A percentile compares a stretch with the other conserved stretches of the same genome.
Conservation (phyloP, 2,113 vertebrate genomes). For the Octodon degus region DNA sequence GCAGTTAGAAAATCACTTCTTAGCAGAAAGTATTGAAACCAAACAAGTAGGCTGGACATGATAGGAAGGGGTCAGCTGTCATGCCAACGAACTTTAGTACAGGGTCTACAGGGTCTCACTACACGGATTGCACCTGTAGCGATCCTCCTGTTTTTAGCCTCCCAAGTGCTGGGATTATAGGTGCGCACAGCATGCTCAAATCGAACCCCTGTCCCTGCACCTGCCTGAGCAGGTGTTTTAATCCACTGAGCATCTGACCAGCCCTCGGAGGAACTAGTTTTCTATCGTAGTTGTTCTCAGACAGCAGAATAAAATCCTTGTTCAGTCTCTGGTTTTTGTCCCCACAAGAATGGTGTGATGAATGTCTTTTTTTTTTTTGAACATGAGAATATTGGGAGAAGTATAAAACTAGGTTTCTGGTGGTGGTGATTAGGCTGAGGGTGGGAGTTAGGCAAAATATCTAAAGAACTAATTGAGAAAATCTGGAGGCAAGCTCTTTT, state of each 20-base stretch:
- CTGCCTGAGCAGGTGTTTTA: too few relatives aligned
- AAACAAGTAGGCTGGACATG: background rate
- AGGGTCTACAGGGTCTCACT: too few relatives aligned
- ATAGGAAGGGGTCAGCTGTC: background rate
- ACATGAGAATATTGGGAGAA: background rate
- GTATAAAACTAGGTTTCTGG: background rate
- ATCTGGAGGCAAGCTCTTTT: background rate
- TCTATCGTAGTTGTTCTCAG: background rate
- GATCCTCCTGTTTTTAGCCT: too few relatives aligned
- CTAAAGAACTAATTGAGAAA: slow-evolving; percentile 13
- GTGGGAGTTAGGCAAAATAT: background rate
- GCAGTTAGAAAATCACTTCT: slow-evolving; percentile 16
- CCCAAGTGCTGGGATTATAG: too few relatives aligned
- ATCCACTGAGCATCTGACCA: too few relatives aligned
- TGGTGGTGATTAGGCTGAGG: background rate
- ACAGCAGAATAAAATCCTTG: background rate
- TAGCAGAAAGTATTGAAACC: background rate
- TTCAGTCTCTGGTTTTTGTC: background rate
- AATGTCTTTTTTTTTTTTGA: background rate
- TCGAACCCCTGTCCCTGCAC: too few relatives aligned
- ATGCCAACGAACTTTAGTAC: background rate
- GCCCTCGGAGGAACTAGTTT: background rate
- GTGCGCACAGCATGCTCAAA: too few relatives aligned
- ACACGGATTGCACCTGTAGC: too few relatives aligned
- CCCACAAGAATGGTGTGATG: background rate